Conservation (phyloP, 2,113 vertebrate genomes). For the Paradoxurus hermaphroditus region DNA sequence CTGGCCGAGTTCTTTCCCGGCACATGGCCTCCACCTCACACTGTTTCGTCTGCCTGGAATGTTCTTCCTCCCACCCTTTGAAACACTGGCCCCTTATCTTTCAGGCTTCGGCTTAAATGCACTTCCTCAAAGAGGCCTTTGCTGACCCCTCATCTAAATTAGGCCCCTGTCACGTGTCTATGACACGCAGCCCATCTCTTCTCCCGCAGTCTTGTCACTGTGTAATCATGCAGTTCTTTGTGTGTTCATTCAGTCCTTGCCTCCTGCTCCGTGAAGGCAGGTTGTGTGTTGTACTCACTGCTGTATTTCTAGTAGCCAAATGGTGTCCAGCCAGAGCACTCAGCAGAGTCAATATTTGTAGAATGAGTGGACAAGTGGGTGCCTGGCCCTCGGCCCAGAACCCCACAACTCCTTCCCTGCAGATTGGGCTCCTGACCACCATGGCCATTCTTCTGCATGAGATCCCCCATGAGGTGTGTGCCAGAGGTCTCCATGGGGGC, state of each 20-base stretch:
- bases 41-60: neutral
- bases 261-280: neutral
- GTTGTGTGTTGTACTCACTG: neutral
- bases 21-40: neutral
- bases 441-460: slow-evolving; percentile 97
- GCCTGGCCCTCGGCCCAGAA: neutral
- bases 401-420: slow-evolving; percentile 44
- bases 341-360: neutral
- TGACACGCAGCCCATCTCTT: neutral
- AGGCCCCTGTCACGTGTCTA: neutral
- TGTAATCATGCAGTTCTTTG: fast-evolving
- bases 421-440: slow-evolving; percentile 97
- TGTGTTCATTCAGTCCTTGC: neutral
- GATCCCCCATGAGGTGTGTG: slow-evolving; percentile 97
- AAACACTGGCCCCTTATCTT: neutral
- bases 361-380: neutral
- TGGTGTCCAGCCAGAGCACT: neutral
- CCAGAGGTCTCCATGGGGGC: neutral
- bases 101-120: neutral
- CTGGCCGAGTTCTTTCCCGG: neutral
- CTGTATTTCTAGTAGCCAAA: neutral
- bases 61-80: neutral
- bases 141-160: neutral
- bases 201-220: neutral
- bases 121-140: neutral